Evolutionary conservation across 2,113 vertebrate genomes (phyloP).

Genomic region (Actenoides hombroni): DNA sequence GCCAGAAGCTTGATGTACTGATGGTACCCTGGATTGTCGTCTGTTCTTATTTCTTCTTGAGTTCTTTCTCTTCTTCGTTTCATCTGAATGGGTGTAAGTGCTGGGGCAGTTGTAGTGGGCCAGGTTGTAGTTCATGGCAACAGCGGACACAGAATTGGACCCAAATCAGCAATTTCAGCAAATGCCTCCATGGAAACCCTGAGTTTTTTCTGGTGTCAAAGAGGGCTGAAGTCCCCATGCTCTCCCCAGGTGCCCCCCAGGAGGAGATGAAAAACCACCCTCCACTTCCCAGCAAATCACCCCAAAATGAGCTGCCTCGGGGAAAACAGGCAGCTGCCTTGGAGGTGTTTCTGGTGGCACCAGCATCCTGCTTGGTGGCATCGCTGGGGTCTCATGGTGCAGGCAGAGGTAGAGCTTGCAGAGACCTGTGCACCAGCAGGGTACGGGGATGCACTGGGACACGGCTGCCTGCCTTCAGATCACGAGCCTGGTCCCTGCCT

Average conservation of each 20-base stretch:
- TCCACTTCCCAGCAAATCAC: background rate
- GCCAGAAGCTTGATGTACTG: background rate
- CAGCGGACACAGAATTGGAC: background rate
- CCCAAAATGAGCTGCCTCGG: background rate
- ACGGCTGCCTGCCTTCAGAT: background rate
- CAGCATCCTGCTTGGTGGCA: rapidly evolving
- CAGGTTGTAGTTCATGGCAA: background rate
- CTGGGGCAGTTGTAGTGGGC: background rate
- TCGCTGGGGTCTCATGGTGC: background rate
- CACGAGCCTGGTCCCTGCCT: background rate
- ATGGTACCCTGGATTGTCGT: background rate
- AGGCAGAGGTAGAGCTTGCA: background rate
- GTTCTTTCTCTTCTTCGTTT: background rate
- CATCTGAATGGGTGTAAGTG: background rate
- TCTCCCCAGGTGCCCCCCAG: background rate
- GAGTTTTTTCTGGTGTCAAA: background rate
- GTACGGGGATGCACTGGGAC: background rate
- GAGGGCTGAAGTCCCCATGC: background rate
- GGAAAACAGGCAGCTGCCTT: background rate
- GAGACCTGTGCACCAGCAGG: rapidly evolving
- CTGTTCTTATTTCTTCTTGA: background rate
- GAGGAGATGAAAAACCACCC: background rate
- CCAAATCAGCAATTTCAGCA: background rate
- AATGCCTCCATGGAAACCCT: rapidly evolving
- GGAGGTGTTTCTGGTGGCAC: background rate